Evolutionary conservation across 2,113 vertebrate species (phyloP), one percentile per base, ranked within the genome.

Genomic region (Dendrocopos noguchii): DNA sequence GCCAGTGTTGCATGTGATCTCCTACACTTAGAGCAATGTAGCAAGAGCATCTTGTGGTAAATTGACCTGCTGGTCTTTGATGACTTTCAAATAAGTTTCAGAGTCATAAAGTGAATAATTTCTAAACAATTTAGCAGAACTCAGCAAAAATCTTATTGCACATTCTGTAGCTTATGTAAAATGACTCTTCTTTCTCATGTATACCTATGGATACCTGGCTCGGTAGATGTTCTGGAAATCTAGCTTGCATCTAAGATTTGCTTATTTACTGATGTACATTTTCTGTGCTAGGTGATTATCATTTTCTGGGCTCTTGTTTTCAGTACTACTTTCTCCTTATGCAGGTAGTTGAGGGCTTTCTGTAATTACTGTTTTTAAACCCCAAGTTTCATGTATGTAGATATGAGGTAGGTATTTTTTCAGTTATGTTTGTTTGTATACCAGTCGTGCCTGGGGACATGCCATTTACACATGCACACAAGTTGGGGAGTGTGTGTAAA

Each of bases 1-100:
- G 71, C 24, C 44, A 50, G 27, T 50, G 2, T 56, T 36, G 22
- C 42, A 1, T 21, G 71, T 28, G 64, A 6, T 42, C 28, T 4
- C 15, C 29, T 21, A 4, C 5, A 1, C 2, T 4, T 11, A 5
- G 59, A 42, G 74, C 10, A 3, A 4, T 18, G 2, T 13, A 31
- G 20, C 2, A 11, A 16, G 67, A 77, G 64, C 50, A 21, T 70
- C 71, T 53, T 29, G 17, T 70, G 78, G n/a, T 42, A 66, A 85
- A 21, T 1, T 36, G 20, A 12, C 12, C 28, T 17, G 34, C 44
- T 85, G 12, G 15, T 46, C 71, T 83, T 63, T 74, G 61, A 12
- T 56, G 55, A 46, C 53, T 88, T 88, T 15, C 42, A 67, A 33
- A 90, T 61, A 75, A 67, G 61, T 64, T 84, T 85, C 64, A 31